Evolutionary conservation across 1,140 invertebrate species (phyloP).

Genomic region (Hylaeus volcanicus): DNA sequence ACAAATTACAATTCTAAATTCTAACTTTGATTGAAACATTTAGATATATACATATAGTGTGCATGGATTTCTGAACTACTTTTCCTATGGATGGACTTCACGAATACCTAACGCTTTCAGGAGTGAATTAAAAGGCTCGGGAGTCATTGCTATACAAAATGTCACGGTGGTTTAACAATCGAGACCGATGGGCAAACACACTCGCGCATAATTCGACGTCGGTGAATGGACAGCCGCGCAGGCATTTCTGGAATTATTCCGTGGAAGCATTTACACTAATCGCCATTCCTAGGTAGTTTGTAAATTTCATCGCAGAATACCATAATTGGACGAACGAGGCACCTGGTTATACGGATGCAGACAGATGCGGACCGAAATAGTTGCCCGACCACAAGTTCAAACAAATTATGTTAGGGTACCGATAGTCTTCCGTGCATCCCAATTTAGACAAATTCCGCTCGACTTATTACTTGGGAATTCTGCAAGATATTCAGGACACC

Average conservation of each 20-base stretch:
- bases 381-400: constrained; percentile 29
- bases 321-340: constrained; percentile 46
- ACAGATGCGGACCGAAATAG: constrained; percentile 21
- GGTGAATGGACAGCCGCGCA: not conserved
- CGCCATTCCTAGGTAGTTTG: constrained; percentile 38
- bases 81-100: not conserved
- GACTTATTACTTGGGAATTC: not conserved
- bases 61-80: too few species aligned
- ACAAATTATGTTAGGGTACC: constrained; percentile 27
- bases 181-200: not conserved
- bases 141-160: not conserved
- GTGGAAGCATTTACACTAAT: constrained; percentile 43
- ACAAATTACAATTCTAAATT: too few species aligned
- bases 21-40: too few species aligned
- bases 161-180: not conserved
- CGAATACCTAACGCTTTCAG: not conserved
- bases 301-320: constrained; percentile 39
- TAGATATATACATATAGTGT: too few species aligned
- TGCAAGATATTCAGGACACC: not conserved
- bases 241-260: constrained; percentile 34
- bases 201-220: not conserved
- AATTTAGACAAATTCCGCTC: not conserved
- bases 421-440: not conserved
- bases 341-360: constrained; percentile 23
- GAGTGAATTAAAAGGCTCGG: not conserved